Percentiles rank a stretch among this genome's conserved stretches.
Conservation (phyloP, 2,888 invertebrate genomes). For the Imbricaverruca yamaguchii region DNA sequence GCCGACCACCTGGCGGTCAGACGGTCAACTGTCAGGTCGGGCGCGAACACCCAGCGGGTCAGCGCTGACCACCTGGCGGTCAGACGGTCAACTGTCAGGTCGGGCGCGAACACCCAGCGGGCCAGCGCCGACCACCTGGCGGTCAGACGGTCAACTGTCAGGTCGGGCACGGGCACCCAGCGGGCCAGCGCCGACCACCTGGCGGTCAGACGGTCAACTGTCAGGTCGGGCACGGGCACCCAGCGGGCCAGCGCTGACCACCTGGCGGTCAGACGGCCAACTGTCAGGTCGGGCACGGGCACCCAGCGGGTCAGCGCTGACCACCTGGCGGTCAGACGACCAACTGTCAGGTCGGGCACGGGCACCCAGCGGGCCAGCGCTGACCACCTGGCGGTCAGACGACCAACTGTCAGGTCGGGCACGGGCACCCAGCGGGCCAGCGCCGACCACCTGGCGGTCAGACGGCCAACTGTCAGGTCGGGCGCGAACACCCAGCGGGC, state of each 20-base stretch:
- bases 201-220: neutral
- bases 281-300: slow-evolving; percentile 24
- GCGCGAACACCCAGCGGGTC: neutral
- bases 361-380: slow-evolving; percentile 9
- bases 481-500: neutral
- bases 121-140: slow-evolving; percentile 3
- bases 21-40: slow-evolving; percentile 24
- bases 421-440: slow-evolving; percentile 8
- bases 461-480: slow-evolving; percentile 24
- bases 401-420: slow-evolving; percentile 23
- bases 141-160: slow-evolving; percentile 1
- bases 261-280: neutral
- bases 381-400: slow-evolving; percentile 1
- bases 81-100: slow-evolving; percentile 21
- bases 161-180: slow-evolving; percentile 23
- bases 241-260: neutral
- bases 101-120: slow-evolving; percentile 4
- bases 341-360: slow-evolving; percentile 23
- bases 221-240: slow-evolving; percentile 23
- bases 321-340: neutral
- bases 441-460: neutral
- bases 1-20: slow-evolving; percentile 1
- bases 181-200: neutral
- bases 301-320: neutral
- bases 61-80: slow-evolving; percentile 7